A percentile compares a stretch with the other conserved stretches of the same genome.
Evolutionary conservation across 2,888 invertebrate genomes (phyloP).

Genomic region (Nomada lathburiana): DNA sequence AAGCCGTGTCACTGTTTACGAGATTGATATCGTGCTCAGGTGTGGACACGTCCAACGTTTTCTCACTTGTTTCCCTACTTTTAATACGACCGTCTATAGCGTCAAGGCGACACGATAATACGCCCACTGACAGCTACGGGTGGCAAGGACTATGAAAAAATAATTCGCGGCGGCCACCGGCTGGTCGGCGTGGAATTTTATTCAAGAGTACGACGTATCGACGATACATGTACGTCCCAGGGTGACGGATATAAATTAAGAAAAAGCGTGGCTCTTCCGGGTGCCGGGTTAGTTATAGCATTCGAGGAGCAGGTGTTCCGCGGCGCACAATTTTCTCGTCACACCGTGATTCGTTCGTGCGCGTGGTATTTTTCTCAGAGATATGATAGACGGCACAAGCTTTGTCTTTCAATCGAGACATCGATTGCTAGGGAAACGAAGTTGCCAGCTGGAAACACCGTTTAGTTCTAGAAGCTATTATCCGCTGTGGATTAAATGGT

Average conservation of each 20-base stretch:
- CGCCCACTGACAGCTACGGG: slow-evolving; percentile 24
- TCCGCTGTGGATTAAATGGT: too few relatives aligned
- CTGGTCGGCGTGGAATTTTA: slow-evolving; percentile 6
- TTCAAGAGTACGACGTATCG: slow-evolving; percentile 14
- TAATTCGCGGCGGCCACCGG: slow-evolving; percentile 29
- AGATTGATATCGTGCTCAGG: slow-evolving; percentile 1
- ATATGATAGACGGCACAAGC: background rate
- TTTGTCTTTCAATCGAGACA: background rate
- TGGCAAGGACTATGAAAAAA: slow-evolving; percentile 52
- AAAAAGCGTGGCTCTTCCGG: background rate
- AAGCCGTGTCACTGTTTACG: background rate
- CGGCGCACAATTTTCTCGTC: slow-evolving; percentile 2
- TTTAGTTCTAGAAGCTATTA: too few relatives aligned
- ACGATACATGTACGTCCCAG: too few relatives aligned
- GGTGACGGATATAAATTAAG: slow-evolving; percentile 10
- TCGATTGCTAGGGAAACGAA: background rate
- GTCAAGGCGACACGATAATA: slow-evolving; percentile 26
- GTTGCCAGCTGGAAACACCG: too few relatives aligned
- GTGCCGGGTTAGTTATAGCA: background rate
- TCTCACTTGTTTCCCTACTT: slow-evolving; percentile 20
- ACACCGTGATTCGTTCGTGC: background rate
- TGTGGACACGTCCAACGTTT: slow-evolving; percentile 1
- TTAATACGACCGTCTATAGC: slow-evolving; percentile 41
- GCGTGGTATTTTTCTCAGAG: background rate
- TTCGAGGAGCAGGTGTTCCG: background rate